Base-by-base conservation (phyloP, 1,140 invertebrate species). In the Macrotrachela quadricornifera region DNA sequence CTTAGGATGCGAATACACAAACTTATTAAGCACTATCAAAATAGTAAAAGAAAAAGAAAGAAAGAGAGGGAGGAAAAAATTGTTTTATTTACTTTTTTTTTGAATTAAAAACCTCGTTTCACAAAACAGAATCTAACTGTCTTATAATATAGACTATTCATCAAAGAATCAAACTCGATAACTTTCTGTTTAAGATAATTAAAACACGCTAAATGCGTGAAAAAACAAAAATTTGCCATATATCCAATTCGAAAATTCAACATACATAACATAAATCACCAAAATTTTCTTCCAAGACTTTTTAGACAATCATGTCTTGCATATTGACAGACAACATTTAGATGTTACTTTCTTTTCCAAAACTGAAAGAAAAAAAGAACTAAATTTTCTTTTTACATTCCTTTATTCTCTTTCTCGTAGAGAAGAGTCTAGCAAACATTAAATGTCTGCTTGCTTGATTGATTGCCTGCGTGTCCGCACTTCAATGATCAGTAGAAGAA, bases 61-160 rank as follows among this genome's bases (percentile, higher is more conserved):
- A n/a, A n/a, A n/a, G n/a, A n/a, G n/a, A n/a, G n/a, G n/a, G n/a
- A n/a, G n/a, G n/a, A n/a, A n/a, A n/a, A n/a, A n/a, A n/a, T n/a
- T n/a, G n/a, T n/a, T n/a, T n/a, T n/a, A n/a, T n/a, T n/a, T n/a
- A n/a, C n/a, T n/a, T n/a, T n/a, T n/a, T n/a, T n/a, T n/a, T n/a
- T n/a, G n/a, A n/a, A n/a, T n/a, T n/a, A n/a, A n/a, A n/a, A n/a
- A n/a, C n/a, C n/a, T n/a, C n/a, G n/a, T 50, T 47, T n/a, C 8
- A 46, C 18, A 21, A 37, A 14, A 36, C 49, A 21, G 48, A 57
- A 13, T 15, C n/a, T 12, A 17, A 30, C 62, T 69, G 79, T 78
- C 74, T 91, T 92, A 56, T 90, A 85, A 59, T 91, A 82, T 9
- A 94, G 71, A 66, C 85, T 88, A 65, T 92, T 87, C 8, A 88